Evolutionary conservation across 2,888 invertebrate species (phyloP).

Genomic region (Ligdia adustata): DNA sequence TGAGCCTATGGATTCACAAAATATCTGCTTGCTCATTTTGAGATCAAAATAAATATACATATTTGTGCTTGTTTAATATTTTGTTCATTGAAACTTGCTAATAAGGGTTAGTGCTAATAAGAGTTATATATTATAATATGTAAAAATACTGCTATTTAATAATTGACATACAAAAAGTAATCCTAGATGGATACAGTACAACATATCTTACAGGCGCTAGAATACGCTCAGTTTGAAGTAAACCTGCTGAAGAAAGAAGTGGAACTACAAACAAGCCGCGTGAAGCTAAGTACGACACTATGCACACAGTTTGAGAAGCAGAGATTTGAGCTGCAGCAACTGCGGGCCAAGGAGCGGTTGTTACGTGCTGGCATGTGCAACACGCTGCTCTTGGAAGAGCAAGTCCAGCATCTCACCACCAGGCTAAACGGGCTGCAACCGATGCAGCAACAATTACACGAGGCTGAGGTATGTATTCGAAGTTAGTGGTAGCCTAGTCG

Average conservation of each 20-base stretch:
- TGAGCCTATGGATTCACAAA: too few relatives aligned
- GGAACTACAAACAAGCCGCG: slow-evolving; percentile 60
- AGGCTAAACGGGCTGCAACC: slow-evolving; percentile 85
- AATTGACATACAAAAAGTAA: slow-evolving; percentile 84
- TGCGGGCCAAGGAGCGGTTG: slow-evolving; percentile 85
- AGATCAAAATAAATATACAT: too few relatives aligned
- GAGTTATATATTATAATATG: too few relatives aligned
- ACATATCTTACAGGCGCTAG: slow-evolving; percentile 62
- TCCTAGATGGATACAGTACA: slow-evolving; percentile 87
- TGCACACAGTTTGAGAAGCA: slow-evolving; percentile 71
- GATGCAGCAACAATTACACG: slow-evolving; percentile 83
- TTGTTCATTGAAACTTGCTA: too few relatives aligned
- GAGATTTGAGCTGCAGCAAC: slow-evolving; percentile 67
- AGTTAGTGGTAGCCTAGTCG: too few relatives aligned
- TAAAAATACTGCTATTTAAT: too few relatives aligned
- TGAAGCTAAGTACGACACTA: slow-evolving; percentile 63
- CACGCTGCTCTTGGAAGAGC: slow-evolving; percentile 90
- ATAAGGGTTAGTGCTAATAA: too few relatives aligned
- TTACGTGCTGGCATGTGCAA: slow-evolving; percentile 87
- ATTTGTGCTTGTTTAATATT: too few relatives aligned
- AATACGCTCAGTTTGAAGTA: slow-evolving; percentile 83
- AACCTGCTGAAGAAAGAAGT: slow-evolving; percentile 72
- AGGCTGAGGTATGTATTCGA: too few relatives aligned
- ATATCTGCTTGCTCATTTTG: too few relatives aligned
- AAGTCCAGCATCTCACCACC: slow-evolving; percentile 87